Evolutionary conservation across 2,888 invertebrate genomes (phyloP), one percentile per base, ranked within the genome.

Genomic region (Drosophila longiperda): DNA sequence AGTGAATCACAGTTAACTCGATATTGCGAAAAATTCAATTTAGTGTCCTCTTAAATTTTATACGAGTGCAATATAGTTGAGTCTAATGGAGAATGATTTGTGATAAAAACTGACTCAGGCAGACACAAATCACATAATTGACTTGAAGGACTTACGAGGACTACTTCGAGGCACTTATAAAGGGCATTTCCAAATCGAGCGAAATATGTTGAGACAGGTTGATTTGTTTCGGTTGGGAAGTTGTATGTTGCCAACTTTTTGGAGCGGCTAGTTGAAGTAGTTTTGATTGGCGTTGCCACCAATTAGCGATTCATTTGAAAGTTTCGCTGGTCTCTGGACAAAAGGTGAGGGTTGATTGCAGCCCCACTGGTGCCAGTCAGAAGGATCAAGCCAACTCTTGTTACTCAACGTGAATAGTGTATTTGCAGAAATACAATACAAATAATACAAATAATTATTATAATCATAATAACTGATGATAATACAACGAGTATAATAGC

Each of bases 281-380:
- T 53, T 60, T 48, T 60, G 64, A 55, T 70, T 73, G 33, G 50
- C 50, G 40, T 67, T 67, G 59, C 38, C 68, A 45, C 38, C 80
- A 75, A 73, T 83, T 83, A 69, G 70, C 53, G 32, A 66, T 71
- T 57, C 60, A 74, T 74, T 82, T 82, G 79, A 76, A 77, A 78
- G 66, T 74, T 71, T n/a, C 54, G 36, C 32, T 40, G 15, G 36
- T 33, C 29, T 20, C 45, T 26, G 36, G n/a, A 42, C 26, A 2
- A 45, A 9, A 17, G 0, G 17, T 8, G 38, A 4, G 38, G 38
- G 23, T 45, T 15, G 45, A 8, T 23, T 45, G 23, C 23, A 23
- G 7, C 45, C 45, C 45, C 20, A 20, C 45, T 15, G 15, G 20
- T 7, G 45, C 1, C 45, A 45, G 17, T n/a, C 3, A 38, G 8